Evolutionary conservation across 2,113 vertebrate genomes (phyloP).

Genomic region (Varanus salvator): DNA sequence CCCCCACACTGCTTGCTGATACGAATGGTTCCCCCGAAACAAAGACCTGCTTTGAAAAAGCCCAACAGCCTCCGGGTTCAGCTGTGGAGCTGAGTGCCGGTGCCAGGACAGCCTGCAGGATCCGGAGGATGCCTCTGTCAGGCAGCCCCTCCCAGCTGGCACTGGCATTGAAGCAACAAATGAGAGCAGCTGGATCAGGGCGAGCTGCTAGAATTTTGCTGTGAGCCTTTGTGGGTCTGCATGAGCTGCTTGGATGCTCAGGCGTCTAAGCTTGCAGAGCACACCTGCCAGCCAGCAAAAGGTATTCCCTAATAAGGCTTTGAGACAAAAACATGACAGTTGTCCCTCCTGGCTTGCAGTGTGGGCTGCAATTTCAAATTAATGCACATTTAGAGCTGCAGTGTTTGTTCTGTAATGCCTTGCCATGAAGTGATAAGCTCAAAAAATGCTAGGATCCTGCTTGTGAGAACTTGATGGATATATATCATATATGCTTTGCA

Average conservation of each 20-base stretch:
- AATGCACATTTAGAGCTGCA: not conserved
- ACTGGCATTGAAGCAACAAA: slow-evolving; percentile 6
- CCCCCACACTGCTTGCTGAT: not conserved
- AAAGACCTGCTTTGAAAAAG: slow-evolving; percentile 28
- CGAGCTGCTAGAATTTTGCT: slow-evolving; percentile 14
- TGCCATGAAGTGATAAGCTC: not conserved
- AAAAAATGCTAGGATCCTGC: not conserved
- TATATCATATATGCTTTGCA: not conserved
- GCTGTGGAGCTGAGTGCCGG: not conserved
- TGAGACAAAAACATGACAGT: not conserved
- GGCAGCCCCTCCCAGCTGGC: slow-evolving; percentile 22
- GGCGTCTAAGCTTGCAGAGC: not conserved
- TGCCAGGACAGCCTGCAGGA: slow-evolving; percentile 19
- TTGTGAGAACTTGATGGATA: not conserved
- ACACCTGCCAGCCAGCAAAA: slow-evolving; percentile 3
- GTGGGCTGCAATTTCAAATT: slow-evolving; percentile 14
- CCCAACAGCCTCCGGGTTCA: slow-evolving; percentile 4
- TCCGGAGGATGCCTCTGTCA: not conserved
- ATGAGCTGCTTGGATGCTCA: not conserved
- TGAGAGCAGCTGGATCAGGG: slow-evolving; percentile 4
- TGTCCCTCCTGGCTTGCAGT: not conserved
- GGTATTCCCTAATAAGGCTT: slow-evolving; percentile 14
- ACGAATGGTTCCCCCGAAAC: slow-evolving; percentile 8
- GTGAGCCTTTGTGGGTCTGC: not conserved
- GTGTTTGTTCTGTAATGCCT: not conserved